Evolutionary conservation across 2,113 vertebrate genomes (phyloP).

Genomic region (Equus quagga): DNA sequence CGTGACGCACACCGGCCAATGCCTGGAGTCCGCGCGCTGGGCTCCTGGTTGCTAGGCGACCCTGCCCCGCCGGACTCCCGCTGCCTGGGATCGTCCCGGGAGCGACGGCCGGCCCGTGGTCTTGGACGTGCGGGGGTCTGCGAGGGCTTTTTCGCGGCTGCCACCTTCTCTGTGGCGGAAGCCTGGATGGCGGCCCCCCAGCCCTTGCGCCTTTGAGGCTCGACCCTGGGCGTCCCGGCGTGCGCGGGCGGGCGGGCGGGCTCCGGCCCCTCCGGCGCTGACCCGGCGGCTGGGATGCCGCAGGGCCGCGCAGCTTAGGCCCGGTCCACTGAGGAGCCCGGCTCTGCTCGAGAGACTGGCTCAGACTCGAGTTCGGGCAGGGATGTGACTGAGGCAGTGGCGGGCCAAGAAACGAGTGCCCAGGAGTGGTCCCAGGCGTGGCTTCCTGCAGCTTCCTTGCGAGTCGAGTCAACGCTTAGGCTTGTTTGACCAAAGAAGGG

Average conservation of each 20-base stretch:
- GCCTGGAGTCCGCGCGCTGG: neutral
- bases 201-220: neutral
- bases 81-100: accelerated
- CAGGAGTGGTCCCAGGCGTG: neutral
- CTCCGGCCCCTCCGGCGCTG: neutral
- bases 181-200: accelerated
- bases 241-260: no score
- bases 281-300: no score
- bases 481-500: neutral
- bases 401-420: neutral
- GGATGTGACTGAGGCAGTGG: neutral
- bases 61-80: accelerated
- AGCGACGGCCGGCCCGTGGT: accelerated
- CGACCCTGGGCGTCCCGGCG: neutral
- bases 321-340: no score
- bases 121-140: accelerated
- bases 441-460: neutral
- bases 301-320: neutral
- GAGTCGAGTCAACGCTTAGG: neutral
- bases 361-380: neutral
- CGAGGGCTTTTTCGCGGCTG: no score
- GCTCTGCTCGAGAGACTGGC: neutral
- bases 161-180: no score
- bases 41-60: slow-evolving; percentile 67
- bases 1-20: neutral